Evolutionary conservation across 1,140 invertebrate genomes (phyloP), one percentile per base, ranked within the genome.

Genomic region (Heliconius himera): DNA sequence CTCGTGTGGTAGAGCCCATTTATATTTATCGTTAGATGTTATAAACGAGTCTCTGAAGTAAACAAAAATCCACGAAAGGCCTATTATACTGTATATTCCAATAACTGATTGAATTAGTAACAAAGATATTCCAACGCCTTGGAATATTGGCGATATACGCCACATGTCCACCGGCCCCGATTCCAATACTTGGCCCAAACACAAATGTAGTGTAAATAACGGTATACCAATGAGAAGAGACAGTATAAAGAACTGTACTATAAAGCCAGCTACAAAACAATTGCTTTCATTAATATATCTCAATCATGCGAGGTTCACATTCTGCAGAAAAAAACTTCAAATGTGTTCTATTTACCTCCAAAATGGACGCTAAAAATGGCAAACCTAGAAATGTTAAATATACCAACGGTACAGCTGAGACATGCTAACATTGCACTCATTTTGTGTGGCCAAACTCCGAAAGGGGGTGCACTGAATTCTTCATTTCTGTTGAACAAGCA

Each of bases 31-130:
- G 76, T 96, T 95, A 73, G 97, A 96, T 2, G 97, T 97, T 77
- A 98, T 97, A 87, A 98, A 98, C 3, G 98, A 98, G 92, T 99
- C 98, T 82, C 98, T 95, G 85, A 96, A 97, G 92, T 98, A 99
- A 72, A 98, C 96, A 86, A 98, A 97, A 93, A 99, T 96, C 98
- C 98, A 99, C 9, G 98, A 97, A 18, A 98, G 95, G 4, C 97
- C 97, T 16, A 98, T 96, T 71, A 98, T 97, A 86, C 97, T 98
- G 92, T 98, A 99, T 81, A 98, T 96, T 49, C 98, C 98, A 76
- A 98, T 96, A 36, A 98, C 95, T 8, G 97, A 96, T 91, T 98
- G 98, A 2, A 96, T 96, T 77, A 97, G 92, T 11, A 98, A 95
- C 74, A 99, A 92, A 1, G 98, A 96, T 75, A 98, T 96, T 36